Evolutionary conservation across 2,888 invertebrate species (phyloP).

Genomic region (Ypsolopha sequella): DNA sequence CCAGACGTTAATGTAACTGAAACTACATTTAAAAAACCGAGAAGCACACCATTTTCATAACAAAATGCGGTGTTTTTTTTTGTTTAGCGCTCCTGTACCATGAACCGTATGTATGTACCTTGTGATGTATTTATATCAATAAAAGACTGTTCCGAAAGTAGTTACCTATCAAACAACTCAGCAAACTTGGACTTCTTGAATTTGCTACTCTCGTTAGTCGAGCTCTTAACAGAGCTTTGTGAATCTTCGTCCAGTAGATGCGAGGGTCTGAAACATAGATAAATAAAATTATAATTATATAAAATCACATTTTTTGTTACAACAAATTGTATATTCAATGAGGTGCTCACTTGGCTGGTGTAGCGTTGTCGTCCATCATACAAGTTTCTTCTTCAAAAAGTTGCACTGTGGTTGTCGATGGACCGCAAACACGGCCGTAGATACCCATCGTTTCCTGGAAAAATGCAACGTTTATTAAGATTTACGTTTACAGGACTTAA

Average conservation of each 20-base stretch:
- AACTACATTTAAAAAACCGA: too few species aligned
- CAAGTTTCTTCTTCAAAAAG: conserved; percentile 81
- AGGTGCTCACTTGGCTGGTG: conserved; percentile 50
- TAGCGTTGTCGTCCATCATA: conserved; percentile 78
- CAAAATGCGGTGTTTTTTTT: background rate
- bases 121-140: too few species aligned
- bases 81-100: background rate
- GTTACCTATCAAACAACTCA: conserved; percentile 60
- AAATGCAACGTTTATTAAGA: background rate
- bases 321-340: conserved; percentile 3
- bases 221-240: conserved; percentile 85
- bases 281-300: background rate
- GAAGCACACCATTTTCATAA: background rate
- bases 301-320: background rate
- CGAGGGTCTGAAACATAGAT: conserved; percentile 37
- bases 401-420: conserved; percentile 65
- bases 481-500: conserved; percentile 1
- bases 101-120: background rate
- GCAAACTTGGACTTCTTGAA: conserved; percentile 60
- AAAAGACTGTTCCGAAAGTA: background rate
- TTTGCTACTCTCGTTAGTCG: conserved; percentile 75
- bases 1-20: too few species aligned
- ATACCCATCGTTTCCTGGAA: conserved; percentile 62
- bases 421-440: conserved; percentile 60
- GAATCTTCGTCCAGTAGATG: conserved; percentile 80